Conservation (phyloP, 2,797 vertebrate genomes). For the Platyrinchus mystaceus region DNA sequence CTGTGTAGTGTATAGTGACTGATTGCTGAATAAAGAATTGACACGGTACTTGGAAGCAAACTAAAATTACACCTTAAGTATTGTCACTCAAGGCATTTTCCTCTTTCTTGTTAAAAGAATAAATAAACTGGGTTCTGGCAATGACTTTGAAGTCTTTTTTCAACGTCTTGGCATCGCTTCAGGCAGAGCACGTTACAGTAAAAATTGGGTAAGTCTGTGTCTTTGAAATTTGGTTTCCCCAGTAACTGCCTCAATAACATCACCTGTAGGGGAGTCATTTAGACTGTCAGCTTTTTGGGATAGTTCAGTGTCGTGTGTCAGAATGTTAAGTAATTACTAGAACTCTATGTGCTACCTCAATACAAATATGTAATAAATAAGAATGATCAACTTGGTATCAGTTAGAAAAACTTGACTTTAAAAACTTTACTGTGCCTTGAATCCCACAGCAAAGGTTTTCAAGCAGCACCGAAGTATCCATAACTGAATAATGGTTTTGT, state of each 20-base stretch:
- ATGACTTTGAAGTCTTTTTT: constrained; percentile 97
- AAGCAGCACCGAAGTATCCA: background rate
- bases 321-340: background rate
- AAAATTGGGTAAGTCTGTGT: constrained; percentile 83
- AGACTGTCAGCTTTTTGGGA: background rate
- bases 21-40: background rate
- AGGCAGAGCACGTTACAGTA: constrained; percentile 92
- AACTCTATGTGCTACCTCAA: background rate
- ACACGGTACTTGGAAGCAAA: background rate
- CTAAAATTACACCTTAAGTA: background rate
- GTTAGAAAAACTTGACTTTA: background rate
- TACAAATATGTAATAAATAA: background rate
- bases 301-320: background rate
- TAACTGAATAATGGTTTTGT: background rate
- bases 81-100: constrained; percentile 15
- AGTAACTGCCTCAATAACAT: background rate
- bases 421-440: background rate
- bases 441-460: background rate
- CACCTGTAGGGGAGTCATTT: background rate
- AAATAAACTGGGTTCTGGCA: constrained; percentile 94
- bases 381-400: background rate
- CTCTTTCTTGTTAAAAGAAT: constrained; percentile 78
- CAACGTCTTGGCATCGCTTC: constrained; percentile 93
- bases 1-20: background rate
- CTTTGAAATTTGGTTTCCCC: background rate